A percentile compares a stretch with the other conserved stretches of the same genome.
phyloP scores from a whole-genome alignment of 1,140 invertebrate genomes.

The Bombus pyrosoma region DNA sequence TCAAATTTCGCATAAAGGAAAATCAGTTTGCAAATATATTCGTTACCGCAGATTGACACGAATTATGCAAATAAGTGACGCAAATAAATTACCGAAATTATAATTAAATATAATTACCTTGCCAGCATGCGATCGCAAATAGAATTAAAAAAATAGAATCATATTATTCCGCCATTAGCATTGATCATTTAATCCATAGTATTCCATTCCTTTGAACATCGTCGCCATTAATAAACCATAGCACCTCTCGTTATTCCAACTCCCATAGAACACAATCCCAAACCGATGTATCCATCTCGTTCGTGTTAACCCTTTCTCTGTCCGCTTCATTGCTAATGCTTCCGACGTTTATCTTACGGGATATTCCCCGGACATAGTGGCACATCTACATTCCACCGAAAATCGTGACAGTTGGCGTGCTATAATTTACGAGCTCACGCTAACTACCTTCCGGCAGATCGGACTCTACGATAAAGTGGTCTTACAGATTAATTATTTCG shows the following conservation, averaged over 20 bases:
- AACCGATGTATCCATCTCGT: not conserved
- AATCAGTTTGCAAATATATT: too few species aligned
- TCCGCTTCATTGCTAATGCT: not conserved
- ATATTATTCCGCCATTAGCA: too few species aligned
- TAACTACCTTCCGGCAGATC: not conserved
- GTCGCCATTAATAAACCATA: not conserved
- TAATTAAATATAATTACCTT: too few species aligned
- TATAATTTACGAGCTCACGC: not conserved
- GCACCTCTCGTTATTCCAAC: not conserved
- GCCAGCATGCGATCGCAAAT: too few species aligned
- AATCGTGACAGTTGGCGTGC: not conserved
- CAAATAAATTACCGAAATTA: too few species aligned
- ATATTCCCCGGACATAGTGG: not conserved
- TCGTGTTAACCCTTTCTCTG: not conserved
- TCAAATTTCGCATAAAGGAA: too few species aligned
- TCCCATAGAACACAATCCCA: not conserved
- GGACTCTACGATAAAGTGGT: not conserved
- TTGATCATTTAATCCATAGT: not conserved
- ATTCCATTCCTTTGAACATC: not conserved
- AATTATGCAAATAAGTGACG: too few species aligned
- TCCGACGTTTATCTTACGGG: constrained; percentile 1
- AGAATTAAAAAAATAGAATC: too few species aligned
- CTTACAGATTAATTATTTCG: constrained; percentile 23
- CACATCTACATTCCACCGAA: not conserved
- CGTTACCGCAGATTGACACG: too few species aligned